Base-by-base conservation (phyloP, 2,888 invertebrate species). In the Noctua janthe region DNA sequence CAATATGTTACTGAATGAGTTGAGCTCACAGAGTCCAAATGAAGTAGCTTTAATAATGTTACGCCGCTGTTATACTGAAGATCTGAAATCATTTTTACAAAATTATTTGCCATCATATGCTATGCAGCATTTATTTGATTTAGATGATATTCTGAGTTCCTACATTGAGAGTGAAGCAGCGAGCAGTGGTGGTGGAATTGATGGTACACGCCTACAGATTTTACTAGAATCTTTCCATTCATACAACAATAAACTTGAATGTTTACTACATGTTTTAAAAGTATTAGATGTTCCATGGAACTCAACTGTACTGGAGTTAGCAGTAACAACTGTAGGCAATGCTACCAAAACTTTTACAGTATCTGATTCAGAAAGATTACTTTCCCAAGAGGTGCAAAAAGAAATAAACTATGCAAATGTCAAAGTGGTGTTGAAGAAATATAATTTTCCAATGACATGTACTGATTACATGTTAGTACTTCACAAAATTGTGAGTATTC, bases 11-110 rank as follows among this genome's bases (percentile, higher is more conserved):
- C 87, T 97, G 15, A 94, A 93, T 89, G 97, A 97, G 89, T 91
- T 97, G 66, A 96, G 94, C 90, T 94, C 95, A 20, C 95, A 94
- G 89, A 94, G 92, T 82, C 94, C 96, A 59, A 94, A 90, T 87
- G 97, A 97, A 94, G 94, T 97, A 51, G 95, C 95, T 39, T 92
- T 96, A 71, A 95, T 97, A 71, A 97, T 97, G 96, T 91, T 97
- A 84, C 94, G 96, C 10, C 93, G 97, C n/a, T 96, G 97, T 86
- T 97, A 97, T 83, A 96, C 96, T 69, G 97, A 97, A 93, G 97
- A 97, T 90, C 90, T 97, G 49, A 92, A 94, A 89, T 81, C 89
- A 54, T 96, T 96, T 90, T 90, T 97, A 84, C 93, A 94, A 82
- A 92, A 95, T 79, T 97, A 95, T 91, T 94, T 97, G 78, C 94